phyloP scores from a whole-genome alignment of 2,113 vertebrate genomes.

The Corapipo altera region DNA sequence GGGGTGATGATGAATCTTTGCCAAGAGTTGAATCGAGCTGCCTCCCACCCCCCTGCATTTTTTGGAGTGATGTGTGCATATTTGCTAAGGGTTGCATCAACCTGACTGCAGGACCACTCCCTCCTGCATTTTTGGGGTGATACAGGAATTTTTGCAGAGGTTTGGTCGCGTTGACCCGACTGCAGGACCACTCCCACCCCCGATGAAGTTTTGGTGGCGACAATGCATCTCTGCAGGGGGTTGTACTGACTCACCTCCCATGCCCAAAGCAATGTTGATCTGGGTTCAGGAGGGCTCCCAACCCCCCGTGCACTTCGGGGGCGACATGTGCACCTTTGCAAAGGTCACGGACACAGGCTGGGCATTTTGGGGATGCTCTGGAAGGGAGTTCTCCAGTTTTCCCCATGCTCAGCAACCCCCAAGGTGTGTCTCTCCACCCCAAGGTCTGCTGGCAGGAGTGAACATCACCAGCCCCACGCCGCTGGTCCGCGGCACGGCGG shows the following conservation, averaged over 20 bases:
- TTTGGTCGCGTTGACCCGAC: background rate
- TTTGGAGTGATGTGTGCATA: accelerated
- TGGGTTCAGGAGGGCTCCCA: background rate
- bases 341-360: accelerated
- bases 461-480: conserved; percentile 88
- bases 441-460: conserved; percentile 83
- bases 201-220: background rate
- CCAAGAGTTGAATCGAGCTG: background rate
- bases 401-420: accelerated
- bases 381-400: background rate
- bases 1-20: background rate
- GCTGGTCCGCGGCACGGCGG: conserved; percentile 81
- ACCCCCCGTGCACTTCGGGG: accelerated
- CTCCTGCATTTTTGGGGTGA: background rate
- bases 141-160: background rate
- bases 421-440: background rate
- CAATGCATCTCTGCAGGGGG: background rate
- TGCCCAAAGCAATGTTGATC: background rate
- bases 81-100: background rate
- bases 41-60: background rate
- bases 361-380: background rate
- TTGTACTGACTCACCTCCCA: background rate
- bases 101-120: background rate
- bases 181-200: background rate
- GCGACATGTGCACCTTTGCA: accelerated